phyloP scores from a whole-genome alignment of 2,113 vertebrate species.

The Mesoclemmys tuberculata region DNA sequence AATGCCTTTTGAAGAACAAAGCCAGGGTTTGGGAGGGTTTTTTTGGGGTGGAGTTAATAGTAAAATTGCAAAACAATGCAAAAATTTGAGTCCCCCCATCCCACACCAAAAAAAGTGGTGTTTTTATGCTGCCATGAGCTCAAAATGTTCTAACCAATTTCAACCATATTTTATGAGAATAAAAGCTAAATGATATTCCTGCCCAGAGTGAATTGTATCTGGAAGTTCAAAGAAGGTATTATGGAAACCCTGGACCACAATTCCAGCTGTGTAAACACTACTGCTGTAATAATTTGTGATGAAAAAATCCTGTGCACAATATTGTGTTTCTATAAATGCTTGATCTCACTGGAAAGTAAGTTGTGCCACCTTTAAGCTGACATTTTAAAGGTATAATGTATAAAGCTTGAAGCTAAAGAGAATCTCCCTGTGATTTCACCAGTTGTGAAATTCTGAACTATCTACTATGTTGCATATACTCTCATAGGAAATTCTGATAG shows the following conservation, averaged over 20 bases:
- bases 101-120: background rate
- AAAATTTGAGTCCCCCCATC: background rate
- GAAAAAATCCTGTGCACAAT: background rate
- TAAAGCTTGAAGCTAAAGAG: background rate
- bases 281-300: background rate
- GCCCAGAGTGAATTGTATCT: background rate
- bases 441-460: conserved; percentile 19
- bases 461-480: background rate
- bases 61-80: background rate
- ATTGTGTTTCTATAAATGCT: background rate
- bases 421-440: conserved; percentile 21
- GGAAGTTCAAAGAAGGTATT: background rate
- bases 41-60: background rate
- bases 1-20: background rate
- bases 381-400: background rate
- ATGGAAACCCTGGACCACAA: background rate
- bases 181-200: background rate
- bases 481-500: conserved; percentile 7
- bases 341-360: background rate
- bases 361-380: background rate
- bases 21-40: background rate
- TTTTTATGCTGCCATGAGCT: background rate
- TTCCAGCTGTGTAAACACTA: background rate
- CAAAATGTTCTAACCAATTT: background rate
- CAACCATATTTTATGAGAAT: background rate